Percentiles rank a stretch among this genome's conserved stretches.
These are phyloP conservation scores for Autographa pulchrina DNA, from an alignment of 2,888 invertebrate genomes.

Conservation along the genomic window DNA sequence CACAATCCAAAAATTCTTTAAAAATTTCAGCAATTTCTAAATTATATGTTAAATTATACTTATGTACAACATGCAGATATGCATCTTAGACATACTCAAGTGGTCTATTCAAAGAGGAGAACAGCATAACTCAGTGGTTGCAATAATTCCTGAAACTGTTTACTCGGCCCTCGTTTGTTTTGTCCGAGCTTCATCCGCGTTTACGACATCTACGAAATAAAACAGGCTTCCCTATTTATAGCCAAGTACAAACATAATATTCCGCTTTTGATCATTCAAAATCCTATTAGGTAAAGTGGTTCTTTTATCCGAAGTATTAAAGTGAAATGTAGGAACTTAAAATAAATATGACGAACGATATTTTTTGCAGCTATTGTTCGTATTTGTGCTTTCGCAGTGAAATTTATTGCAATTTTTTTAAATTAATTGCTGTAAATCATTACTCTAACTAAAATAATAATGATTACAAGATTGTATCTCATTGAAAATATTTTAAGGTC, in stretches of 20 bases:
- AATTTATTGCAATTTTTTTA: too few species aligned
- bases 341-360: neutral
- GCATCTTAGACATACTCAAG: too few species aligned
- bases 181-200: slow-evolving; percentile 1
- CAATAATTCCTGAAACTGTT: slow-evolving; percentile 1
- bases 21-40: too few species aligned
- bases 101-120: too few species aligned
- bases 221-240: slow-evolving; percentile 4
- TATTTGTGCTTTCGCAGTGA: neutral
- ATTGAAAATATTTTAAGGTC: too few species aligned
- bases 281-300: slow-evolving; percentile 4
- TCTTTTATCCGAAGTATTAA: slow-evolving; percentile 2
- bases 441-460: too few species aligned
- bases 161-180: slow-evolving; percentile 1
- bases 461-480: too few species aligned
- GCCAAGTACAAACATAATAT: slow-evolving; percentile 4
- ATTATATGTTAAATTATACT: too few species aligned
- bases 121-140: neutral
- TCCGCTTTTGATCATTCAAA: slow-evolving; percentile 4
- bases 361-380: neutral
- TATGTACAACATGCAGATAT: too few species aligned
- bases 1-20: too few species aligned
- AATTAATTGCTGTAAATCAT: too few species aligned
- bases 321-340: neutral
- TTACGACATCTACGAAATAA: slow-evolving; percentile 4